Percentiles rank a stretch among this genome's conserved stretches.
These are phyloP conservation scores for Hemicordylus capensis DNA, from an alignment of 2,113 vertebrate genomes.

Conservation along the genomic window DNA sequence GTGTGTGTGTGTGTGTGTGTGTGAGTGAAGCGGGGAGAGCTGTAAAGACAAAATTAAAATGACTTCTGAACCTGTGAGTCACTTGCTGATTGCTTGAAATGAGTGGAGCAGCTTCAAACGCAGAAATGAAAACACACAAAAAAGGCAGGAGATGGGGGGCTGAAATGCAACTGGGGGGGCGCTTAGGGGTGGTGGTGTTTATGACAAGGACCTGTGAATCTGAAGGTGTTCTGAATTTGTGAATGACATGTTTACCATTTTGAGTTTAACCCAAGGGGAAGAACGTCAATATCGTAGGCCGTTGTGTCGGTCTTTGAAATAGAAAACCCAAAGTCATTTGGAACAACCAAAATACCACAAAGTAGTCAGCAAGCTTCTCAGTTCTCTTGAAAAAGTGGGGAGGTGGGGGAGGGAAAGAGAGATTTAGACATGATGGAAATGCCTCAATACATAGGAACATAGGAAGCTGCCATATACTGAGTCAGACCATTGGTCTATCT, in stretches of 20 bases:
- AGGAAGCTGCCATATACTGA: too few relatives aligned
- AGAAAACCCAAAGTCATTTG: neutral
- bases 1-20: neutral
- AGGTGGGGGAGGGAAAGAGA: too few relatives aligned
- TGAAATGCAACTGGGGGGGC: rapidly evolving
- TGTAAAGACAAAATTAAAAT: slow-evolving; percentile 30
- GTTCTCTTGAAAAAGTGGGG: too few relatives aligned
- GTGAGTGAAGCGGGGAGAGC: neutral
- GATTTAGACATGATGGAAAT: too few relatives aligned
- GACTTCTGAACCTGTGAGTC: neutral
- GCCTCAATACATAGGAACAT: too few relatives aligned
- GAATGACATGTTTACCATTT: slow-evolving; percentile 43
- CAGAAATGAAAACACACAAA: too few relatives aligned
- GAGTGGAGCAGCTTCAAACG: neutral
- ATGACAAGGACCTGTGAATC: neutral
- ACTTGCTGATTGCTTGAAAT: slow-evolving; percentile 9
- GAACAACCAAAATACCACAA: neutral
- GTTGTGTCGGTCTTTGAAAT: too few relatives aligned
- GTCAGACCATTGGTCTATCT: too few relatives aligned
- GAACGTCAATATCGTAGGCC: neutral
- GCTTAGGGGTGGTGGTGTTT: neutral
- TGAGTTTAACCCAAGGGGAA: neutral
- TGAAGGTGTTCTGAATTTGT: slow-evolving; percentile 25
- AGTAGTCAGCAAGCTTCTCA: neutral
- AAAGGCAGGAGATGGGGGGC: rapidly evolving